Evolutionary conservation across 2,113 vertebrate species (phyloP).

Genomic region (Brevimyrus niger): DNA sequence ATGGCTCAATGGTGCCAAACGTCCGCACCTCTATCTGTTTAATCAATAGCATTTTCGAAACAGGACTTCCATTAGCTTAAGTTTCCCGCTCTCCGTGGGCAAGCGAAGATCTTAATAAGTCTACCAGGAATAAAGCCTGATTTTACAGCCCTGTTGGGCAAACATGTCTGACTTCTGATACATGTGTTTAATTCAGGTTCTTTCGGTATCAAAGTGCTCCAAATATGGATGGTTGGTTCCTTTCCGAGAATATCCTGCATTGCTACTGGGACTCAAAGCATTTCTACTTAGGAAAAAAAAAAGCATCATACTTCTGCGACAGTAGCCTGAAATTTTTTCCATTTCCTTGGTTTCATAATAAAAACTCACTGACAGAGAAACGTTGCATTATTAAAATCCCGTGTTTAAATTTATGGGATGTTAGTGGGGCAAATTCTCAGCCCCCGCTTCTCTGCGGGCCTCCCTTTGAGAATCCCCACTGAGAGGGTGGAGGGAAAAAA

Average conservation of each 20-base stretch:
- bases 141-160: neutral
- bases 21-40: neutral
- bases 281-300: neutral
- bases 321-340: neutral
- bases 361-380: neutral
- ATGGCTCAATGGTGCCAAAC: neutral
- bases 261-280: neutral
- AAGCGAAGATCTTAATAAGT: neutral
- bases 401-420: slow-evolving; percentile 6
- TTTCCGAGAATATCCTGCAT: neutral
- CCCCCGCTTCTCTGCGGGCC: neutral
- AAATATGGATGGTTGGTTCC: neutral
- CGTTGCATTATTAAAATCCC: neutral
- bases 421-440: slow-evolving; percentile 2
- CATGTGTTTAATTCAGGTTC: neutral
- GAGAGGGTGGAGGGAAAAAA: neutral
- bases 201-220: neutral
- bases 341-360: neutral
- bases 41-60: neutral
- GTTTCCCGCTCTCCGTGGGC: neutral
- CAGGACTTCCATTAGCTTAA: neutral
- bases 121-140: neutral
- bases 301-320: neutral
- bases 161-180: neutral
- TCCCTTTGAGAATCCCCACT: neutral